phyloP scores from a whole-genome alignment of 2,797 vertebrate genomes.

The Ctenosaura bakeri region DNA sequence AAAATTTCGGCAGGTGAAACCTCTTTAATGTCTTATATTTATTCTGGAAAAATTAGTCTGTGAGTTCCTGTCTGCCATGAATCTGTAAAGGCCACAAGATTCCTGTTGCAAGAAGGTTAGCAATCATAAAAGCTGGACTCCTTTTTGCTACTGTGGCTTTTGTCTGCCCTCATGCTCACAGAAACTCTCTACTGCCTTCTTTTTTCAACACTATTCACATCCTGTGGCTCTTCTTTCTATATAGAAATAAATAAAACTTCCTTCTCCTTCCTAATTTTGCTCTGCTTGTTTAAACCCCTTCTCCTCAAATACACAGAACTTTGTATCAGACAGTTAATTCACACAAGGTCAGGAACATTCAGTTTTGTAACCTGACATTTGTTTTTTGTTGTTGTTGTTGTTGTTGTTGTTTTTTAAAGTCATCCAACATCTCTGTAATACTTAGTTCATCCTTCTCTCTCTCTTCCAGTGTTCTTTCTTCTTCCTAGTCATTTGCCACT shows the following conservation, averaged over 20 bases:
- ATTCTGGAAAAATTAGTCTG: background rate
- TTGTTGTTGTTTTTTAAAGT: background rate
- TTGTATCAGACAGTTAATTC: slow-evolving; percentile 65
- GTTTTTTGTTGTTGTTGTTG: no score
- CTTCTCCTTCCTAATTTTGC: slow-evolving; percentile 45
- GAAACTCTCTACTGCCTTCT: background rate
- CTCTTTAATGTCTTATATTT: background rate
- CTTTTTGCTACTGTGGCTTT: background rate
- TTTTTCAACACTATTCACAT: background rate
- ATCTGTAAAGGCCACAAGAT: background rate
- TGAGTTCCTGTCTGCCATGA: background rate
- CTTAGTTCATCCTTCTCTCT: slow-evolving; percentile 62
- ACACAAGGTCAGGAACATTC: slow-evolving; percentile 67
- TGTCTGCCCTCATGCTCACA: background rate
- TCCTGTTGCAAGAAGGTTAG: background rate
- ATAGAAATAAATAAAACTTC: background rate
- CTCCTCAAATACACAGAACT: slow-evolving; percentile 56
- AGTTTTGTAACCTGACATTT: slow-evolving; percentile 76
- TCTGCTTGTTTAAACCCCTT: slow-evolving; percentile 57
- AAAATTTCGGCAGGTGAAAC: background rate
- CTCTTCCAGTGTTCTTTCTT: background rate
- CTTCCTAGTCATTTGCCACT: slow-evolving; percentile 51
- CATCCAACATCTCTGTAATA: slow-evolving; percentile 70
- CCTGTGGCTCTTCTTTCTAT: background rate
- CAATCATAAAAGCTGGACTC: fast-evolving